Conservation (phyloP, 2,888 invertebrate species). For the Diloba caeruleocephala region DNA sequence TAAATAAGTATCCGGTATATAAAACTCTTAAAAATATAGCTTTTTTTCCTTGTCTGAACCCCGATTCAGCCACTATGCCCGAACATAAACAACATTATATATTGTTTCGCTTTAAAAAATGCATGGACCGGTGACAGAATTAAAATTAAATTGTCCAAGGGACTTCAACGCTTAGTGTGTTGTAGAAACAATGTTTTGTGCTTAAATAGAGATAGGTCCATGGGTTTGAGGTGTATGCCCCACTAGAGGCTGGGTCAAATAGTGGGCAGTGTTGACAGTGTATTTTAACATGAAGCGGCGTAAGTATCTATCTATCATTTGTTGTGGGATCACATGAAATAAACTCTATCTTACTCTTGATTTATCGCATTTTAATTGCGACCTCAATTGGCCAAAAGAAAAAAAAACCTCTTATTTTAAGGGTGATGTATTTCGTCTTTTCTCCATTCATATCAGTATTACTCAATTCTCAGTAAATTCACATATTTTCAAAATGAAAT, state of each 20-base stretch:
- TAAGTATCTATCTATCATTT: constrained; percentile 83
- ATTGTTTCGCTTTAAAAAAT: constrained; percentile 74
- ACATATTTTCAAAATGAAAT: too few relatives aligned
- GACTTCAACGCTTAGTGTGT: constrained; percentile 82
- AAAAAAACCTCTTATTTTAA: too few relatives aligned
- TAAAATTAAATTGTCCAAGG: constrained; percentile 66
- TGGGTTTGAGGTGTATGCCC: constrained; percentile 74
- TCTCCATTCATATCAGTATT: too few relatives aligned
- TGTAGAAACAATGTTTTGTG: constrained; percentile 80
- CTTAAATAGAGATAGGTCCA: constrained; percentile 67
- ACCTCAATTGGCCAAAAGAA: constrained; percentile 66
- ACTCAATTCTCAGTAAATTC: too few relatives aligned
- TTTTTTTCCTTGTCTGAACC: too few relatives aligned
- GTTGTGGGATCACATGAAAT: constrained; percentile 81
- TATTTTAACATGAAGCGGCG: constrained; percentile 69
- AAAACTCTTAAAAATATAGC: too few relatives aligned
- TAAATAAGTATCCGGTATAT: too few relatives aligned
- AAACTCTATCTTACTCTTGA: constrained; percentile 74
- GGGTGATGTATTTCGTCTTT: too few relatives aligned
- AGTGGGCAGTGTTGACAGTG: constrained; percentile 70
- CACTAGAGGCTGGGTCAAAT: constrained; percentile 69
- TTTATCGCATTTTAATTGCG: constrained; percentile 72
- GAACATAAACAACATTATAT: constrained; percentile 46
- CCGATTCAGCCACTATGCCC: constrained; percentile 51
- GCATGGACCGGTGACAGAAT: constrained; percentile 85